A percentile compares a stretch with the other conserved stretches of the same genome.
Evolutionary conservation across 2,113 vertebrate genomes (phyloP).

Genomic region (Nannobrachium achirus): DNA sequence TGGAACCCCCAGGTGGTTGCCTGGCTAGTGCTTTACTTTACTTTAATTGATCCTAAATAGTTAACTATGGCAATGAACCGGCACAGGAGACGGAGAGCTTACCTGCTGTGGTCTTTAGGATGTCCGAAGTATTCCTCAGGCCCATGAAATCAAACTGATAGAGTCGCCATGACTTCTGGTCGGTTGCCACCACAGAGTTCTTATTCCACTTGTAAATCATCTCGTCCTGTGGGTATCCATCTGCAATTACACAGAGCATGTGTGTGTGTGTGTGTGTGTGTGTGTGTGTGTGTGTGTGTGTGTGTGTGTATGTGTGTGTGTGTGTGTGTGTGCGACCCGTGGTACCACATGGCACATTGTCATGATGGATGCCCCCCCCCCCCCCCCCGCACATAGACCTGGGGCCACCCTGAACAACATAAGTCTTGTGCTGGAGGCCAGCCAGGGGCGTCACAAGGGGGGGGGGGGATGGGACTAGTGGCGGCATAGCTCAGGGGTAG

Average conservation of each 20-base stretch:
- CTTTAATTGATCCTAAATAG: too few species aligned
- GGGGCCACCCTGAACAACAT: conserved; percentile 48
- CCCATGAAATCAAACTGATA: conserved; percentile 99
- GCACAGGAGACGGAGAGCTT: conserved; percentile 16
- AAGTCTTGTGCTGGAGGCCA: conserved; percentile 53
- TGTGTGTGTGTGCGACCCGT: conserved; percentile 44
- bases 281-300: conserved; percentile 40
- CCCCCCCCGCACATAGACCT: conserved; percentile 38
- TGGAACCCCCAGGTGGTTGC: too few species aligned
- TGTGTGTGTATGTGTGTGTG: conserved; percentile 46
- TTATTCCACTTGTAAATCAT: conserved; percentile 97
- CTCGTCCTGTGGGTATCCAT: conserved; percentile 96
- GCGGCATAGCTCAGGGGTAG: too few species aligned
- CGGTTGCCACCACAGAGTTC: conserved; percentile 92
- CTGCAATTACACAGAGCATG: conserved; percentile 81
- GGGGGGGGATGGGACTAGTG: too few species aligned
- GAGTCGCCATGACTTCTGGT: conserved; percentile 96
- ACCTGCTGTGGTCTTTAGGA: conserved; percentile 92
- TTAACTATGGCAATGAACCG: too few species aligned
- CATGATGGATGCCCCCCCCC: conserved; percentile 58
- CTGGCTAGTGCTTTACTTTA: too few species aligned
- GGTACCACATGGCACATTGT: conserved; percentile 36
- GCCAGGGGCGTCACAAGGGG: too few species aligned
- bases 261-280: conserved; percentile 44
- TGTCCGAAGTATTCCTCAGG: conserved; percentile 90